These are phyloP conservation scores for Drosophila meridionalis DNA, from an alignment of 2,888 invertebrate species.

Conservation along the genomic window DNA sequence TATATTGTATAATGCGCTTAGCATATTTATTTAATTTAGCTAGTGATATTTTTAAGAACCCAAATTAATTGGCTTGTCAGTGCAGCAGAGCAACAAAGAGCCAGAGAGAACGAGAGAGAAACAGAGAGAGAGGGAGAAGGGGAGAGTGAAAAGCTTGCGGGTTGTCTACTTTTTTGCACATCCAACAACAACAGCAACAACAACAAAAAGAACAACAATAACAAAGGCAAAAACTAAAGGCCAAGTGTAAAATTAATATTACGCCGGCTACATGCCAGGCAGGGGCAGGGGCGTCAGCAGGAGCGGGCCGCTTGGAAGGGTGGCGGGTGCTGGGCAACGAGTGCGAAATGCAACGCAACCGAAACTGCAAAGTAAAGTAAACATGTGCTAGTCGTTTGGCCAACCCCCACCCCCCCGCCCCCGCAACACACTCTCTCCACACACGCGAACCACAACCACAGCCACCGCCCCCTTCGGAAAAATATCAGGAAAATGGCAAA, in stretches of 20 bases:
- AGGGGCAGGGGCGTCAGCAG: slow-evolving; percentile 4
- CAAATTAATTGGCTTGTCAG: slow-evolving; percentile 75
- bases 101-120: not conserved
- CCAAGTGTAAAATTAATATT: slow-evolving; percentile 84
- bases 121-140: not conserved
- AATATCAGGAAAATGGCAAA: slow-evolving; percentile 78
- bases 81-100: slow-evolving; percentile 44
- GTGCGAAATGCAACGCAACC: slow-evolving; percentile 72
- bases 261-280: slow-evolving; percentile 55
- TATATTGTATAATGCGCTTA: slow-evolving; percentile 53
- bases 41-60: slow-evolving; percentile 76
- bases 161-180: slow-evolving; percentile 56
- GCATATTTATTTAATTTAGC: slow-evolving; percentile 77
- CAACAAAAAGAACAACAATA: slow-evolving; percentile 38
- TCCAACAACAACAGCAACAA: slow-evolving; percentile 33
- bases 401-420: slow-evolving; percentile 9
- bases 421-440: not conserved
- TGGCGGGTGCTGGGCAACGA: slow-evolving; percentile 9
- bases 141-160: slow-evolving; percentile 25
- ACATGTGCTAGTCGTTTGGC: slow-evolving; percentile 82
- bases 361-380: slow-evolving; percentile 81
- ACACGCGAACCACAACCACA: slow-evolving; percentile 12
- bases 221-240: slow-evolving; percentile 76
- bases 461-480: slow-evolving; percentile 45
- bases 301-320: not conserved